These are phyloP conservation scores for Nomada lathburiana DNA, from an alignment of 2,888 invertebrate genomes.

Conservation along the genomic window DNA sequence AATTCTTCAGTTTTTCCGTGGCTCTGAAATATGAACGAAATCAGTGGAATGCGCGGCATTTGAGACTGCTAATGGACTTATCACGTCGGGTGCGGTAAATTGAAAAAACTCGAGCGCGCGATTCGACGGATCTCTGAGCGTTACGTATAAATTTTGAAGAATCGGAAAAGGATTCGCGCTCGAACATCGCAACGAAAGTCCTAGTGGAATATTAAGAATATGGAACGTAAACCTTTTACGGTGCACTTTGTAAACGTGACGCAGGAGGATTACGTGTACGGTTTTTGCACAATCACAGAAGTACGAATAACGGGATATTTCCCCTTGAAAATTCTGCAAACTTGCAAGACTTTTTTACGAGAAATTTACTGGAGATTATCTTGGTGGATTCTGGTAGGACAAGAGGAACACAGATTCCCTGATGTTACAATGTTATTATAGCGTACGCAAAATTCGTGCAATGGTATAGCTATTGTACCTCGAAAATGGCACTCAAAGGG, in stretches of 20 bases:
- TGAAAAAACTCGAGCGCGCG: not conserved
- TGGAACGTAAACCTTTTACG: not conserved
- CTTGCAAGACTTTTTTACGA: not conserved
- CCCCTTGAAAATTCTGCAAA: not conserved
- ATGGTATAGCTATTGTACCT: too few relatives aligned
- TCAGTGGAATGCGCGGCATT: not conserved
- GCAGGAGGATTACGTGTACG: not conserved
- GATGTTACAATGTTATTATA: too few relatives aligned
- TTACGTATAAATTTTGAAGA: not conserved
- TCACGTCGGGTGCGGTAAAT: not conserved
- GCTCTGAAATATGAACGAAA: too few relatives aligned
- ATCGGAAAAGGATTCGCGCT: too few relatives aligned
- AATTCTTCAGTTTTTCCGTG: not conserved
- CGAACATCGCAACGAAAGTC: too few relatives aligned
- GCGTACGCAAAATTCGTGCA: too few relatives aligned
- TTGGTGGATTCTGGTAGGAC: not conserved
- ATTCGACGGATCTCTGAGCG: not conserved
- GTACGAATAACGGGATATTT: conserved; percentile 6
- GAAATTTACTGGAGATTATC: not conserved
- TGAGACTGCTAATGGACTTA: not conserved
- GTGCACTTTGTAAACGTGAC: not conserved
- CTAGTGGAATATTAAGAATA: too few relatives aligned
- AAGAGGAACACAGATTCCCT: not conserved
- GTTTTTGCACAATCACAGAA: not conserved
- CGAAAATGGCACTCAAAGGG: too few relatives aligned